Evolutionary conservation across 2,888 invertebrate species (phyloP), one percentile per base, ranked within the genome.

Genomic region (Diarsia brunnea): DNA sequence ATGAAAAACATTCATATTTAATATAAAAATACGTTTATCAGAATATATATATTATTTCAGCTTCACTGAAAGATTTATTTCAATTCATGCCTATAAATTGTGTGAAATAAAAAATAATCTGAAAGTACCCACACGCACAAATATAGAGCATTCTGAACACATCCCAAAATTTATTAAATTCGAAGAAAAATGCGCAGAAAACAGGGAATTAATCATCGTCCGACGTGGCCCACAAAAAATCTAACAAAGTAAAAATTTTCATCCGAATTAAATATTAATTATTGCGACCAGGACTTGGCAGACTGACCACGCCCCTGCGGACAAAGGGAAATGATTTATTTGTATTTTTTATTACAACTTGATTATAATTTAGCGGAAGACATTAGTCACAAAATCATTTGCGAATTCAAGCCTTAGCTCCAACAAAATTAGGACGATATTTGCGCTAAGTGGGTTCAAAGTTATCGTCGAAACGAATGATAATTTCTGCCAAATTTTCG

Each of bases 291-390:
- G 89, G 86, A 84, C 86, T 84, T 85, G 88, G 84, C 84, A 82
- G 74, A 55, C 84, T 76, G 80, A 63, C 82, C 84, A 75, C 89
- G 79, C 85, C 81, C 83, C 79, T 67, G 55, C 74, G 84, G 84
- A 89, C 89, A 88, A 89, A 89, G 82, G 81, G 77, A 88, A 89
- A 90, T 89, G 89, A 91, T 91, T 91, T 89, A 90, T 90, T 90
- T 84, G 84, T 85, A 84, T 88, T 85, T 88, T 88, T 88, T 89
- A 86, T 84, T 86, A 87, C 81, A 74, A 82, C 87, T 84, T 87
- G 87, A 90, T 90, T 90, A 86, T 89, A 89, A 89, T 90, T 89
- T 87, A 86, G 84, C 85, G 79, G 82, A 83, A 87, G 84, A 82
- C 79, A 78, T 86, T 87, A 85, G 81, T 81, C 78, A 76, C 24